phyloP scores from a whole-genome alignment of 2,113 vertebrate genomes.

The Dasypus novemcinctus region DNA sequence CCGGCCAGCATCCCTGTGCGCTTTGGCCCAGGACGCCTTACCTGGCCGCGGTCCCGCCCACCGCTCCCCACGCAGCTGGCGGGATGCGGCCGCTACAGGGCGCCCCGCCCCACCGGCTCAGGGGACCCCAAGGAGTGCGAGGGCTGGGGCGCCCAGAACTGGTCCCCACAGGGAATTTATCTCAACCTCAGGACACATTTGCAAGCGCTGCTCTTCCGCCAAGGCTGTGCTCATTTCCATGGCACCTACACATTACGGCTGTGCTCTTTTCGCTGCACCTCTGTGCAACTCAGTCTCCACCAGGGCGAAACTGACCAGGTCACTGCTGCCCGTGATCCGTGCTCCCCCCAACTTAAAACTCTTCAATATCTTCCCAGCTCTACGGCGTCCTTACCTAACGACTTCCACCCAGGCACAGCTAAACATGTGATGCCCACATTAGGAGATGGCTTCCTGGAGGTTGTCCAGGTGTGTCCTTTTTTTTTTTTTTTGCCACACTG shows the following conservation, averaged over 20 bases:
- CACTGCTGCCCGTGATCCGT: not conserved
- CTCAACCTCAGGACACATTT: not conserved
- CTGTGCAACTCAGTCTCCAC: not conserved
- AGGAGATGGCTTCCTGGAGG: not conserved
- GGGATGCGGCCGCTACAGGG: not conserved
- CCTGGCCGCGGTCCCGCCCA: not conserved
- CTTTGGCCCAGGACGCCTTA: no score
- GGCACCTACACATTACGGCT: not conserved
- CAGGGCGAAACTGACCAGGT: not conserved
- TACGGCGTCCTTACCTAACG: not conserved
- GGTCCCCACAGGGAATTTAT: rapidly evolving
- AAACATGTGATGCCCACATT: not conserved
- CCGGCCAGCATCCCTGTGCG: no score
- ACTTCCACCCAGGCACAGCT: not conserved
- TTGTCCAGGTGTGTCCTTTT: no score
- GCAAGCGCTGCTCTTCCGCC: not conserved
- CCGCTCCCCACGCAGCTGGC: not conserved
- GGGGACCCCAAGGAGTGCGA: no score
- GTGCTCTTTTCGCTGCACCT: not conserved
- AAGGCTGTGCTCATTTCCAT: not conserved
- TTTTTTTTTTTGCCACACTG: no score
- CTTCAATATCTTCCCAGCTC: not conserved
- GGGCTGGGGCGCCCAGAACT: not conserved
- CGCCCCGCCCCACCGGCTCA: not conserved
- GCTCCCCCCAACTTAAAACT: not conserved